Conservation (phyloP, 2,113 vertebrate species). For the Neolamprologus sp. region DNA sequence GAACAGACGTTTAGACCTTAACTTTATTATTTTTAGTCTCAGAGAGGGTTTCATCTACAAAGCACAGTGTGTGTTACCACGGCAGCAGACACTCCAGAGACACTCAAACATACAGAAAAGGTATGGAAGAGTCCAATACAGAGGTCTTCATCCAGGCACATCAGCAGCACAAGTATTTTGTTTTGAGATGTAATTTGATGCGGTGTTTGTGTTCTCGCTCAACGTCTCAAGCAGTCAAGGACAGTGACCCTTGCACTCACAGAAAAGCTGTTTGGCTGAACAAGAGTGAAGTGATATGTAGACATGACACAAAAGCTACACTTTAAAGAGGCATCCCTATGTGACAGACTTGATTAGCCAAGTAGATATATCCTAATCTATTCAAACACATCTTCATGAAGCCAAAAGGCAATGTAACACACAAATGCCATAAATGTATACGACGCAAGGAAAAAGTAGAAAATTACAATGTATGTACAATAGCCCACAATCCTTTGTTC, state of each 20-base stretch:
- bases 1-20: neutral
- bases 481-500: neutral
- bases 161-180: neutral
- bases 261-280: neutral
- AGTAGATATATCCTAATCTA: neutral
- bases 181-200: conserved; percentile 4
- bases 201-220: neutral
- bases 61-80: conserved; percentile 30
- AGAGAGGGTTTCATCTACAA: neutral
- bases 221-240: neutral
- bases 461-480: neutral
- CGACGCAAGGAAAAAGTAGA: neutral
- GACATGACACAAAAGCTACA: neutral
- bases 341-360: neutral
- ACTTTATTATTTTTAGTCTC: conserved; percentile 31
- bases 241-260: neutral
- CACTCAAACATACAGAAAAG: neutral
- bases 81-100: conserved; percentile 51
- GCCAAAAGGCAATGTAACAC: neutral
- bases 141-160: neutral
- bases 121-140: neutral
- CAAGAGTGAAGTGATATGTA: neutral
- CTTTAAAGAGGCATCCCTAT: neutral
- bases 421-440: neutral
- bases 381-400: neutral